Base-by-base conservation (phyloP, 2,113 vertebrate genomes). In the Microcebus tavaratra region DNA sequence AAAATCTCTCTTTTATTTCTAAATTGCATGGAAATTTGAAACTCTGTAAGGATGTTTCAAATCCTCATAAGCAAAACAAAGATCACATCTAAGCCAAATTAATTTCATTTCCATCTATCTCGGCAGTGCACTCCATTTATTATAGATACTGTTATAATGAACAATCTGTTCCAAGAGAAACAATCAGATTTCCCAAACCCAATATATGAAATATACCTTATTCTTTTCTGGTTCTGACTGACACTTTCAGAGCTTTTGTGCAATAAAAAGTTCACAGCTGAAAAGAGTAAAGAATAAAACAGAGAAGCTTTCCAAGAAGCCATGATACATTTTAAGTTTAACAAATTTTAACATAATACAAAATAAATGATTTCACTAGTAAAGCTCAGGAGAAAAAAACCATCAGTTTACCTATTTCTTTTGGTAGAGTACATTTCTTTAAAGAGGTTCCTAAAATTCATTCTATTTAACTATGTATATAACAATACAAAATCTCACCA, bases 151-250 rank as follows among this genome's bases (percentile, higher is more conserved):
- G 95, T 94, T 98, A 96, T 97, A 98, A 98, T 98, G 98, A 98
- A 97, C 95, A 97, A 97, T 98, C 97, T 98, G 97, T 95, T 98
- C 97, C 96, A 97, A 96, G 90, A 98, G 96, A 97, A 98, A 98
- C 97, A 98, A 98, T 98, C 96, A 96, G 96, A 97, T 98, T 97
- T 98, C 98, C 97, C 96, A 96, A 94, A 96, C 92, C 95, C 95
- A 96, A 96, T 97, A 92, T 97, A 88, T 72, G 96, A 97, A 96
- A 97, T 97, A 82, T 57, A 90, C 76, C 96, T 94, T 92, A 97
- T 98, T 98, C 95, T 97, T 86, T 90, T 89, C 88, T 79, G 81
- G 53, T 95, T 96, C 57, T 96, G 97, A 97, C 72, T 97, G 97
- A 97, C 61, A 94, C 68, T 97, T 92, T 88, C 67, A 17, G 45